Evolutionary conservation across 2,797 vertebrate genomes (phyloP), one percentile per base, ranked within the genome.

Genomic region (Yasuhikotakia modesta): DNA sequence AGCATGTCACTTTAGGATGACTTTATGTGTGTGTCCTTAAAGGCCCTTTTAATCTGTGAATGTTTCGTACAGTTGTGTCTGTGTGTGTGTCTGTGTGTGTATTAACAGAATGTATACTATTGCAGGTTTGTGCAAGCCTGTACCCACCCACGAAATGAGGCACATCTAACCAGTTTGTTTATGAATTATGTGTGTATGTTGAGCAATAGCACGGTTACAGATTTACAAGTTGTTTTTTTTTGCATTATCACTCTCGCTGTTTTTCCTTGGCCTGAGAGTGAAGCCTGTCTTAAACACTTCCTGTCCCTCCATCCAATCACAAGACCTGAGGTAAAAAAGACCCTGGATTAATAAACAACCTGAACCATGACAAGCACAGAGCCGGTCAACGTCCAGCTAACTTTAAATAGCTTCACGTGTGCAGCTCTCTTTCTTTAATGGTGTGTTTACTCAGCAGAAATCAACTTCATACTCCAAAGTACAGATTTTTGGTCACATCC

Each of bases 51-150:
- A 8, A 24, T 82, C 11, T 43, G 35, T 63, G 46, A 73, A 65
- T 24, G 11, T 71, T 45, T 55, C 21, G 35, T 60, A 67, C 11
- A 16, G 46, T 43, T 53, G 32, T n/a, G n/a, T n/a, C n/a, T n/a
- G n/a, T n/a, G n/a, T n/a, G n/a, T n/a, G n/a, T n/a, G n/a, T n/a
- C n/a, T 45, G 8, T 69, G 39, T 43, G 35, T 43, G 6, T 52
- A 45, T 74, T 68, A 50, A 67, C 21, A 67, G 27, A 72, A 55
- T 22, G 65, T 50, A 69, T 79, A 35, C 57, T 79, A 66, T 76
- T 73, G 76, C 82, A 76, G 76, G 79, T 83, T 72, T 66, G 70
- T 81, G 67, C 82, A 81, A 74, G 79, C 43, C 72, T 65, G 64
- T 69, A 70, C 45, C 43, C 39, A 64, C 76, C 76, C 4, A 48